Conservation (phyloP, 2,113 vertebrate species). For the Uria aalge region DNA sequence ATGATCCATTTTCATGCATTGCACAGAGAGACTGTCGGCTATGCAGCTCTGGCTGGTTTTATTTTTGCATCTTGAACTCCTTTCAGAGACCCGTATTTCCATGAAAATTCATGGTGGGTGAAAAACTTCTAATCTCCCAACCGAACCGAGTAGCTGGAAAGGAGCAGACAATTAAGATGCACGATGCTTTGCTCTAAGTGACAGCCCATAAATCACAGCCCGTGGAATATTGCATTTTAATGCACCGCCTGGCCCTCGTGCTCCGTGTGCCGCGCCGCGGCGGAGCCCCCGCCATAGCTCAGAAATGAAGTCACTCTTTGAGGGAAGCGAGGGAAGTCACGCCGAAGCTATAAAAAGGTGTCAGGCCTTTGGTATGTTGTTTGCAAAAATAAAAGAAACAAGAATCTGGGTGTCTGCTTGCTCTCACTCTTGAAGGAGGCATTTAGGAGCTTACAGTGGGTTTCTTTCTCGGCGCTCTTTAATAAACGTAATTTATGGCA, state of each 20-base stretch:
- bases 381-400: conserved; percentile 18
- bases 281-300: background rate
- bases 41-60: background rate
- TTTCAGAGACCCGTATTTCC: background rate
- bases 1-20: background rate
- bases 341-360: conserved; percentile 21
- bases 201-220: conserved; percentile 40
- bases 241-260: background rate
- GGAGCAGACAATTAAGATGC: conserved; percentile 49
- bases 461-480: background rate
- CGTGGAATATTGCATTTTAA: conserved; percentile 32
- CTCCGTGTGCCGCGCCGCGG: background rate
- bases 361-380: conserved; percentile 2
- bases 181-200: background rate
- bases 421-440: background rate
- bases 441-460: background rate
- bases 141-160: background rate
- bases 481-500: background rate
- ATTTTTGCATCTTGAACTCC: background rate
- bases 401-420: background rate
- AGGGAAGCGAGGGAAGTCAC: background rate
- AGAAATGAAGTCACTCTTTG: background rate
- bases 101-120: background rate
- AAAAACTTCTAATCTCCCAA: background rate
- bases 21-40: background rate